Percentiles rank a stretch among this genome's conserved stretches.
Conservation (phyloP, 2,113 vertebrate species). For the Odontesthes bonariensis region DNA sequence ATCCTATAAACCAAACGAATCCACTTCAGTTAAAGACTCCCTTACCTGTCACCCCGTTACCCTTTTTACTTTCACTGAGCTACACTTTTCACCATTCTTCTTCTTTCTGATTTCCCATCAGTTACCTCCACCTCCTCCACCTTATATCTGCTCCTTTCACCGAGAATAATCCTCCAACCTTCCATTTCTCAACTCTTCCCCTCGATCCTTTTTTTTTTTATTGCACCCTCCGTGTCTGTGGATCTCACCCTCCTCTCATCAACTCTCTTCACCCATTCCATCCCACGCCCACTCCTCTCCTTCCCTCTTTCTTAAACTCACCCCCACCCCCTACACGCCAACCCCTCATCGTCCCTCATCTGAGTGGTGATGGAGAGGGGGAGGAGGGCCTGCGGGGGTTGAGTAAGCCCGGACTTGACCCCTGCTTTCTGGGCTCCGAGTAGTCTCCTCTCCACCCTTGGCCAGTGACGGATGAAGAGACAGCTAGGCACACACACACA, state of each 20-base stretch:
- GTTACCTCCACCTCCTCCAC: constrained; percentile 15
- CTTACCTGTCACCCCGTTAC: no score
- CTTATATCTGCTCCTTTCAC: constrained; percentile 52
- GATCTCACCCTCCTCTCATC: constrained; percentile 66
- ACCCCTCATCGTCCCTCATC: constrained; percentile 37
- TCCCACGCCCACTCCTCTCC: constrained; percentile 20
- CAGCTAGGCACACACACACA: constrained; percentile 36
- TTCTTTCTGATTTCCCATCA: constrained; percentile 6
- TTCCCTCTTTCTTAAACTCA: constrained; percentile 24
- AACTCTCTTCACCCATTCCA: constrained; percentile 40
- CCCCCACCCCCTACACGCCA: background rate
- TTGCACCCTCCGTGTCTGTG: constrained; percentile 53
- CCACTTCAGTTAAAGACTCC: no score
- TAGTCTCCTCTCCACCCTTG: constrained; percentile 81
- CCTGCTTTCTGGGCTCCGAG: constrained; percentile 85
- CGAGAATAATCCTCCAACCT: constrained; percentile 44
- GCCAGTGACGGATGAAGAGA: constrained; percentile 75
- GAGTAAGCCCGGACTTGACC: constrained; percentile 90
- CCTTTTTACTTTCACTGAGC: no score
- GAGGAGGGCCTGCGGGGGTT: constrained; percentile 52
- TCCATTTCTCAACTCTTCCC: constrained; percentile 50
- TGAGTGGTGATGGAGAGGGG: constrained; percentile 52
- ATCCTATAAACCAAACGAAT: no score
- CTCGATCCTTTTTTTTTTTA: constrained; percentile 41
- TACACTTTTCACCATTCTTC: background rate